These are phyloP conservation scores for Dryadula phaetusa DNA, from an alignment of 2,888 invertebrate species.

Conservation along the genomic window DNA sequence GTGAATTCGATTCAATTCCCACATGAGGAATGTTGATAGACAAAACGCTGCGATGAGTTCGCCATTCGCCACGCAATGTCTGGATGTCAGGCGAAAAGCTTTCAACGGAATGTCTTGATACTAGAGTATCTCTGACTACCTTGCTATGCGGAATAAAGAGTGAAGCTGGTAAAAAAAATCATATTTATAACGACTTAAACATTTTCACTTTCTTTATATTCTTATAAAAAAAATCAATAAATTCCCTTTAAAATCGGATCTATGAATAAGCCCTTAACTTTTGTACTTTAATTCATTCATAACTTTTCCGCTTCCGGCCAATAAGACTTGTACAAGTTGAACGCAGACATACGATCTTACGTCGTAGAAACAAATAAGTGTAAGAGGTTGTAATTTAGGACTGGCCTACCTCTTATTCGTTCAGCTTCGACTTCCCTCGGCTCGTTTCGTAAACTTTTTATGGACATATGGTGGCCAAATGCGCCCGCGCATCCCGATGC, in stretches of 20 bases:
- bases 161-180: no score
- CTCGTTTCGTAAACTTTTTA: conserved; percentile 59
- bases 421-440: conserved; percentile 55
- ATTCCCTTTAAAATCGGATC: background rate
- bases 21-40: no score
- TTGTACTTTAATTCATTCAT: conserved; percentile 25
- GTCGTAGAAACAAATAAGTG: conserved; percentile 46
- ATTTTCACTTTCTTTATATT: background rate
- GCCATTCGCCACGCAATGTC: no score
- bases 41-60: no score
- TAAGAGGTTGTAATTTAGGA: conserved; percentile 46
- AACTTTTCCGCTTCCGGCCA: conserved; percentile 25
- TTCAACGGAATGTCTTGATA: no score
- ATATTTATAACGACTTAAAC: background rate
- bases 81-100: no score
- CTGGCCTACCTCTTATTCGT: conserved; percentile 50
- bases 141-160: no score
- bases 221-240: background rate
- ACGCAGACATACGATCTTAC: conserved; percentile 27
- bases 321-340: conserved; percentile 13
- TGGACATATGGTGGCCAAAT: conserved; percentile 74
- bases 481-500: conserved; percentile 60
- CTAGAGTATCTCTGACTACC: no score
- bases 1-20: no score
- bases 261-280: conserved; percentile 14